Conservation (phyloP, 2,888 invertebrate genomes). For the Eristalinus sepulchralis region DNA sequence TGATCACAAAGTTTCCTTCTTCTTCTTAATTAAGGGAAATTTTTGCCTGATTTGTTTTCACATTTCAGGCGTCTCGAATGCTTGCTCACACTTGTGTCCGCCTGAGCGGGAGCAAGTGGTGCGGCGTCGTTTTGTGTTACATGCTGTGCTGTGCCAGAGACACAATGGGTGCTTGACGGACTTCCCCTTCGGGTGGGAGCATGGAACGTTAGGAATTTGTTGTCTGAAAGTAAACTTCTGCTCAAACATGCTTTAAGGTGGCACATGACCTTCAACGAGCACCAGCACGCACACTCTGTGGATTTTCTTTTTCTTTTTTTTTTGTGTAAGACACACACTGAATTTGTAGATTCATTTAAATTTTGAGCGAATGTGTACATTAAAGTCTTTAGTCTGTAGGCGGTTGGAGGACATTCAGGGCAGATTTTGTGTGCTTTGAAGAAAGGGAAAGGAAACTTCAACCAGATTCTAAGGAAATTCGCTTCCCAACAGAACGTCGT, state of each 20-base stretch:
- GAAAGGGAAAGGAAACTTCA: no score
- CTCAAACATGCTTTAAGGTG: not conserved
- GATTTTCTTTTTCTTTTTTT: no score
- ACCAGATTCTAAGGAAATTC: no score
- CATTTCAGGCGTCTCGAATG: slow-evolving; percentile 5
- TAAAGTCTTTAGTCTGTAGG: no score
- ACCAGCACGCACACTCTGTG: no score
- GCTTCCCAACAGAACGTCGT: no score
- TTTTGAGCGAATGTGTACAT: no score
- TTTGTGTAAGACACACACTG: no score
- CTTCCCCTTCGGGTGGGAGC: not conserved
- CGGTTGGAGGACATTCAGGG: no score
- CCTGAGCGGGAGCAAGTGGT: not conserved
- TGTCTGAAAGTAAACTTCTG: not conserved
- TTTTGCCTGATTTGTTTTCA: slow-evolving; percentile 47
- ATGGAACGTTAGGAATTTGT: not conserved
- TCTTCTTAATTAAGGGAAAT: slow-evolving; percentile 52
- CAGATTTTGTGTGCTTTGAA: no score
- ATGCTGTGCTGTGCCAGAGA: not conserved
- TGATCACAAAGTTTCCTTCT: slow-evolving; percentile 43
- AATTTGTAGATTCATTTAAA: no score
- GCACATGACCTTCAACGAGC: not conserved
- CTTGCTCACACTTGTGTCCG: not conserved
- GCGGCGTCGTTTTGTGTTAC: slow-evolving; percentile 30
- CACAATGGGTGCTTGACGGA: not conserved